These are phyloP conservation scores for Megaleporinus macrocephalus DNA, from an alignment of 2,113 vertebrate genomes.

Conservation along the genomic window DNA sequence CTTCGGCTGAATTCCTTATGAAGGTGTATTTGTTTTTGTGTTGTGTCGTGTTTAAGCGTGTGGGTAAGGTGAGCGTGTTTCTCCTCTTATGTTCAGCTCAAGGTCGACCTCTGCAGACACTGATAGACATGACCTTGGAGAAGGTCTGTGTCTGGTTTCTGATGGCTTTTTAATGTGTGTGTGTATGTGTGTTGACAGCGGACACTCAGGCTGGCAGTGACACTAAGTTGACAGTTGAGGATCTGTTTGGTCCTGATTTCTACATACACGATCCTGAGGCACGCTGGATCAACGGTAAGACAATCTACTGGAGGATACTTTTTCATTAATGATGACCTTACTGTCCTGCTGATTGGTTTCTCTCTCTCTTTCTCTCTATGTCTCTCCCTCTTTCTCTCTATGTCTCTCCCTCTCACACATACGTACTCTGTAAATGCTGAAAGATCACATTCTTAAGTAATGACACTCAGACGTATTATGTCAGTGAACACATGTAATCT, in stretches of 20 bases:
- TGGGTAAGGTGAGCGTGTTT: not conserved
- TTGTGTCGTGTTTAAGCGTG: constrained; percentile 28
- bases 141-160: constrained; percentile 12
- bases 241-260: constrained; percentile 92
- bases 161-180: constrained; percentile 4
- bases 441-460: not conserved
- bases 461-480: not conserved
- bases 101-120: not conserved
- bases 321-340: not conserved
- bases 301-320: not conserved
- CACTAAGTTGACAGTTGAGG: constrained; percentile 90
- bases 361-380: not conserved
- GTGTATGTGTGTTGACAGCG: constrained; percentile 72
- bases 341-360: not conserved
- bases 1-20: not conserved
- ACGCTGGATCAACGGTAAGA: constrained; percentile 94
- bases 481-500: not conserved
- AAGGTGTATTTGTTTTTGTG: constrained; percentile 3
- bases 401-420: not conserved
- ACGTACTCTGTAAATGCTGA: too few relatives aligned
- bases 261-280: constrained; percentile 88
- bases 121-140: not conserved
- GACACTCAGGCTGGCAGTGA: constrained; percentile 88
- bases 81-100: not conserved
- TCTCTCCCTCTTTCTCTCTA: not conserved